Evolutionary conservation across 1,140 invertebrate genomes (phyloP).

Genomic region (Coelopa frigida): DNA sequence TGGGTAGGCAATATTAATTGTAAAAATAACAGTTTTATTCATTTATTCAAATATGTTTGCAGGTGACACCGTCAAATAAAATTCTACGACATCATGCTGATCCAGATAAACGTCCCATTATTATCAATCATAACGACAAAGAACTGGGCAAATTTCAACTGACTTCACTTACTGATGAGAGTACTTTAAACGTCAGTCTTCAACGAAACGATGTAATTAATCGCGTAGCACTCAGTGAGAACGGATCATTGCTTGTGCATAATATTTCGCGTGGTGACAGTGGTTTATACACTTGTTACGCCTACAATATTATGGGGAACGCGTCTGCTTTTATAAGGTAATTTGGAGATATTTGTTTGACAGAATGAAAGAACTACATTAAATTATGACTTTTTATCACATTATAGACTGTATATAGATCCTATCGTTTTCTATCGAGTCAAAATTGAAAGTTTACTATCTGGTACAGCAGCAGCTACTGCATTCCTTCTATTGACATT

Average conservation of each 20-base stretch:
- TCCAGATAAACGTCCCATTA: slow-evolving; percentile 43
- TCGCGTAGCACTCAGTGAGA: slow-evolving; percentile 51
- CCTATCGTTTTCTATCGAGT: slow-evolving; percentile 73
- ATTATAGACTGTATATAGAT: slow-evolving; percentile 62
- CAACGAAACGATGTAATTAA: slow-evolving; percentile 28
- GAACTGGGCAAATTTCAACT: slow-evolving; percentile 27
- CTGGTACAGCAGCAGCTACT: slow-evolving; percentile 69
- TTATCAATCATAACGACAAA: slow-evolving; percentile 30
- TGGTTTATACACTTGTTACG: slow-evolving; percentile 82
- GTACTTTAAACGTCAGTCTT: slow-evolving; percentile 18
- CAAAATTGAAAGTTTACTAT: slow-evolving; percentile 73
- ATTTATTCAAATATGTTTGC: background rate
- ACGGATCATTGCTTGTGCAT: slow-evolving; percentile 61
- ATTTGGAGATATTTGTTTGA: background rate
- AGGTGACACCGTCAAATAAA: slow-evolving; percentile 57
- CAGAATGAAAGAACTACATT: background rate
- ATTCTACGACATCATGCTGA: slow-evolving; percentile 61
- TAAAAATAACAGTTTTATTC: slow-evolving; percentile 5
- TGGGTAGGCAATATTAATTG: slow-evolving; percentile 55
- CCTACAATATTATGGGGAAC: slow-evolving; percentile 74
- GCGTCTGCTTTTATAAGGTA: slow-evolving; percentile 56
- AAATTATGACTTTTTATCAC: slow-evolving; percentile 1
- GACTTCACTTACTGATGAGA: slow-evolving; percentile 26
- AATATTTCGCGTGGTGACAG: slow-evolving; percentile 66
- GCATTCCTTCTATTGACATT: slow-evolving; percentile 73